Evolutionary conservation across 2,113 vertebrate species (phyloP).

Genomic region (Heptranchias perlo): DNA sequence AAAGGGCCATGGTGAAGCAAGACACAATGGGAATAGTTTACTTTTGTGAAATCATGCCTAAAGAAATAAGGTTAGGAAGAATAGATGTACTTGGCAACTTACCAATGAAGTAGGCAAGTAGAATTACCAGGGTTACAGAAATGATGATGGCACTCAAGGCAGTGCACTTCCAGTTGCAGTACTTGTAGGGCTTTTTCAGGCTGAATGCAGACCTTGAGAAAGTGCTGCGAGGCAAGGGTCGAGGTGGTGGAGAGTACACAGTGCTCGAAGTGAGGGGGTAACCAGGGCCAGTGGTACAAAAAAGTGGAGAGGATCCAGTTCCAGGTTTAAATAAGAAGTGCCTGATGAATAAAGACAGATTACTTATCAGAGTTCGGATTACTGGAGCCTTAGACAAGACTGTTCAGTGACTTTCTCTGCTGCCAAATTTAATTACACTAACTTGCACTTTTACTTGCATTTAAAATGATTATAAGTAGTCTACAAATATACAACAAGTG

Average conservation of each 20-base stretch:
- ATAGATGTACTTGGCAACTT: conserved; percentile 52
- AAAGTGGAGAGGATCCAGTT: conserved; percentile 85
- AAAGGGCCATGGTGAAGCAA: background rate
- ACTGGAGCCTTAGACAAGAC: background rate
- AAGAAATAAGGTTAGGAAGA: background rate
- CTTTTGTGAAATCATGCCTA: background rate
- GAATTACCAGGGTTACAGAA: conserved; percentile 83
- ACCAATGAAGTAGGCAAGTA: conserved; percentile 97
- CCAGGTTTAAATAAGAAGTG: conserved; percentile 98
- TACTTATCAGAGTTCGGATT: conserved; percentile 8
- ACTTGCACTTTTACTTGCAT: background rate
- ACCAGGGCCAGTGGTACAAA: conserved; percentile 90
- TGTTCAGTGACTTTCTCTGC: background rate
- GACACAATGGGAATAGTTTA: background rate
- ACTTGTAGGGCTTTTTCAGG: conserved; percentile 94
- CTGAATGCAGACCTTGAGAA: conserved; percentile 91
- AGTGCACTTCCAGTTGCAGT: conserved; percentile 98
- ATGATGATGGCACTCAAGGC: conserved; percentile 91
- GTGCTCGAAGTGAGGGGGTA: conserved; percentile 98
- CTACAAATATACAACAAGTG: background rate
- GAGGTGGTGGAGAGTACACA: conserved; percentile 93
- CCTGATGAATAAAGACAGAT: conserved; percentile 55
- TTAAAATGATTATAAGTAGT: background rate
- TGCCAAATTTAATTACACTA: background rate
- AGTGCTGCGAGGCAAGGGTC: conserved; percentile 89